A percentile compares a stretch with the other conserved stretches of the same genome.
These are phyloP conservation scores for Seira ritae DNA, from an alignment of 2,888 invertebrate species.

Conservation along the genomic window DNA sequence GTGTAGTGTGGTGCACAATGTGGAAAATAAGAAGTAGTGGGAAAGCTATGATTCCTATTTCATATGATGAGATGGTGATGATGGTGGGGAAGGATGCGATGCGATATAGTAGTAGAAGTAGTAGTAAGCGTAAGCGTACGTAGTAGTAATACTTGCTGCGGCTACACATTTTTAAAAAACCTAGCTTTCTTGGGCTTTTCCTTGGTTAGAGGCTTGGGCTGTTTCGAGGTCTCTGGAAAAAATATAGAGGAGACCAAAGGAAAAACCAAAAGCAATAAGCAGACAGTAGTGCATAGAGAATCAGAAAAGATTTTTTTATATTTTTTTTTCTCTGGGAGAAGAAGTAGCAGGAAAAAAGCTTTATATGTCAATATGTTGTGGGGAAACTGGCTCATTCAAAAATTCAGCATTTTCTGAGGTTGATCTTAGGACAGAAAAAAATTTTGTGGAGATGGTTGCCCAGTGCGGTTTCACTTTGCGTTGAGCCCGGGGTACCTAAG, in stretches of 20 bases:
- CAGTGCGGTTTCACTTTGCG: no score
- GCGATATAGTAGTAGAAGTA: no score
- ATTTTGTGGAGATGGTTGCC: constrained; percentile 7
- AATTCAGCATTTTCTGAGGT: constrained; percentile 42
- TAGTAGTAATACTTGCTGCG: no score
- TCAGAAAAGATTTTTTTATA: no score
- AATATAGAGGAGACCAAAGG: constrained; percentile 29
- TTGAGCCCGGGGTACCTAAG: background rate
- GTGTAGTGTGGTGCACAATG: no score
- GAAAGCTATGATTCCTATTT: no score
- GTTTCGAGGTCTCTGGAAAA: constrained; percentile 42
- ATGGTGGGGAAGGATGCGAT: constrained; percentile 26
- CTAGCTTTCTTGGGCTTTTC: constrained; percentile 54
- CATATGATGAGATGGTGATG: constrained; percentile 39
- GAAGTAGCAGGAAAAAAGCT: constrained; percentile 22
- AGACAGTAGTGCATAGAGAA: background rate
- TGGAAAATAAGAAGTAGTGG: no score
- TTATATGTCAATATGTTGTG: constrained; percentile 58
- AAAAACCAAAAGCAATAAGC: constrained; percentile 17
- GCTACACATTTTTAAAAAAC: no score
- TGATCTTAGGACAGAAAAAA: constrained; percentile 28
- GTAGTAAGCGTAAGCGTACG: no score
- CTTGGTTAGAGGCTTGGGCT: constrained; percentile 54
- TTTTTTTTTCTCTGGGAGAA: no score
- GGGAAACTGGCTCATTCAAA: constrained; percentile 48